Percentiles rank a stretch among this genome's conserved stretches.
These are phyloP conservation scores for Podotricha telesiphe DNA, from an alignment of 2,888 invertebrate species.

Conservation along the genomic window DNA sequence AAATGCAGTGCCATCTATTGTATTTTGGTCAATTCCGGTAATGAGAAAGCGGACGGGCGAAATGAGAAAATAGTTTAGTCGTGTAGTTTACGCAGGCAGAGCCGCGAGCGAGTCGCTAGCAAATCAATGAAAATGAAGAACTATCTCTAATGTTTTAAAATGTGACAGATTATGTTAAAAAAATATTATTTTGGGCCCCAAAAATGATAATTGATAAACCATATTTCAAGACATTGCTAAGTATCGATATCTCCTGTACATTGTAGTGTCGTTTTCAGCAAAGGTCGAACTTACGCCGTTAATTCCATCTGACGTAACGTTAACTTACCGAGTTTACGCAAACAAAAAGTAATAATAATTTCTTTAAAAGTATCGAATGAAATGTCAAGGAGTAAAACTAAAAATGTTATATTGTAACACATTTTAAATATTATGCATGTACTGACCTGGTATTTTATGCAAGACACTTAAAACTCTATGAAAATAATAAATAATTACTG, in stretches of 20 bases:
- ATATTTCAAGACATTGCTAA: slow-evolving; percentile 2
- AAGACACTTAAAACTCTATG: background rate
- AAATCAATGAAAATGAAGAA: no score
- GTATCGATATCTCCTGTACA: slow-evolving; percentile 14
- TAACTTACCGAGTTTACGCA: slow-evolving; percentile 38
- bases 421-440: slow-evolving; percentile 8
- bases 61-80: no score
- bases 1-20: no score
- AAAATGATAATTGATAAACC: background rate
- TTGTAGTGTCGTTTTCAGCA: slow-evolving; percentile 20
- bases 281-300: slow-evolving; percentile 48
- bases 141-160: no score
- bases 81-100: no score
- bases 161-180: no score
- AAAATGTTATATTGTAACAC: slow-evolving; percentile 20
- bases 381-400: slow-evolving; percentile 27
- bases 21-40: no score
- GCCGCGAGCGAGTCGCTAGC: no score
- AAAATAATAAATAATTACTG: background rate
- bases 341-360: slow-evolving; percentile 30
- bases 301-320: slow-evolving; percentile 41
- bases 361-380: slow-evolving; percentile 21
- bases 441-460: background rate
- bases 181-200: no score
- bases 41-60: no score